Evolutionary conservation across 1,140 invertebrate species (phyloP), one percentile per base, ranked within the genome.

Genomic region (Drosophila littoralis): DNA sequence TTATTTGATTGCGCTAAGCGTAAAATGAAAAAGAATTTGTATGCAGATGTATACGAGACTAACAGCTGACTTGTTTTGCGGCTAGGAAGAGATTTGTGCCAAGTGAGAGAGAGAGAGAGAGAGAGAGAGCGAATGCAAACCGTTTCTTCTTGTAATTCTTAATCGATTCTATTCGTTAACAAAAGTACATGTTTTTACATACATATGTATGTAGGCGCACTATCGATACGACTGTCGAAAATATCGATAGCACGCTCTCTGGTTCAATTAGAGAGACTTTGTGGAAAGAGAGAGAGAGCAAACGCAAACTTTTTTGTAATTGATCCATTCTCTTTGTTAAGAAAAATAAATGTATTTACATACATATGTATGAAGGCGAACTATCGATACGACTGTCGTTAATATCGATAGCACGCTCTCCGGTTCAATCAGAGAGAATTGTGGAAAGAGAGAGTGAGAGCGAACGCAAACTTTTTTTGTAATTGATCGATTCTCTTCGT

Each of bases 1-100:
- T 32, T 7, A 15, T 40, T 38, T 43, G 59, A 63, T 70, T 70
- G 67, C 59, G 59, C 42, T 35, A 70, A 63, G 42, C 40, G 50
- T 9, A 61, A 36, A 28, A 50, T 28, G 22, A 58, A 51, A 7
- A 13, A n/a, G 48, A 51, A 51, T 42, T 38, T 10, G 6, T 17
- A 38, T 17, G 40, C 13, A 43, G 10, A 46, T 32, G 22, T 13
- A 5, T 17, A 6, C 28, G n/a, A 48, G 2, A 0, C 0, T 36
- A 4, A 57, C 54, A 42, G 54, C 38, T 42, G 38, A 33, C n/a
- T 54, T 36, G 10, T 10, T 28, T 51, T 33, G 10, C 12, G 4
- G 10, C 8, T 32, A 43, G 40, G 6, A 10, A 17, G 8, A 28
- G 32, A 52, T 52, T 52, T 52, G 12, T 35, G 50, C 50, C 35